These are phyloP conservation scores for Epinephelus moara DNA, from an alignment of 2,113 vertebrate species.

Conservation along the genomic window DNA sequence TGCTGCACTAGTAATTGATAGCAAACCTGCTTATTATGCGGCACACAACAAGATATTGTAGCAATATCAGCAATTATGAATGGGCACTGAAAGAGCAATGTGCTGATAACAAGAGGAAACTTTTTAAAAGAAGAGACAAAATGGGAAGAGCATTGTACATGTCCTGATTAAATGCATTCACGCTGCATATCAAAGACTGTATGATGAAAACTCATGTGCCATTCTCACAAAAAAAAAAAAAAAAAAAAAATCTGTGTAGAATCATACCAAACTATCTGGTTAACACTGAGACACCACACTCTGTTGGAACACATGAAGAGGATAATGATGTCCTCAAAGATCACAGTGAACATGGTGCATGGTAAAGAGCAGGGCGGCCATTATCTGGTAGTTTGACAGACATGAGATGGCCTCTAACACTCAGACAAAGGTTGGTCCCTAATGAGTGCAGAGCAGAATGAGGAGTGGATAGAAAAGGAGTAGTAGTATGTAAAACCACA, in stretches of 20 bases:
- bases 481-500: constrained; percentile 45
- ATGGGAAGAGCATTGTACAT: background rate
- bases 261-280: constrained; percentile 8
- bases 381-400: constrained; percentile 66
- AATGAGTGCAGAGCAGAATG: constrained; percentile 53
- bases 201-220: background rate
- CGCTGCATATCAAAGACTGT: background rate
- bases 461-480: constrained; percentile 28
- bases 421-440: constrained; percentile 59
- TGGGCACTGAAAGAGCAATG: constrained; percentile 33
- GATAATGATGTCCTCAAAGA: constrained; percentile 75
- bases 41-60: constrained; percentile 48
- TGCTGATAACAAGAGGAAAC: constrained; percentile 39
- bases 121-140: constrained; percentile 12
- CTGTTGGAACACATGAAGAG: constrained; percentile 32
- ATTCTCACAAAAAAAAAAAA: background rate
- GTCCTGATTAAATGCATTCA: constrained; percentile 4
- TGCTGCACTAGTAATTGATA: constrained; percentile 66
- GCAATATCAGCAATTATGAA: constrained; percentile 65
- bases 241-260: background rate
- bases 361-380: constrained; percentile 68
- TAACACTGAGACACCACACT: constrained; percentile 11
- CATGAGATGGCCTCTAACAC: constrained; percentile 58
- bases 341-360: constrained; percentile 61
- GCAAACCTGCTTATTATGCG: constrained; percentile 58